Conservation (phyloP, 1,140 invertebrate species). For the Bombus soroeensis region DNA sequence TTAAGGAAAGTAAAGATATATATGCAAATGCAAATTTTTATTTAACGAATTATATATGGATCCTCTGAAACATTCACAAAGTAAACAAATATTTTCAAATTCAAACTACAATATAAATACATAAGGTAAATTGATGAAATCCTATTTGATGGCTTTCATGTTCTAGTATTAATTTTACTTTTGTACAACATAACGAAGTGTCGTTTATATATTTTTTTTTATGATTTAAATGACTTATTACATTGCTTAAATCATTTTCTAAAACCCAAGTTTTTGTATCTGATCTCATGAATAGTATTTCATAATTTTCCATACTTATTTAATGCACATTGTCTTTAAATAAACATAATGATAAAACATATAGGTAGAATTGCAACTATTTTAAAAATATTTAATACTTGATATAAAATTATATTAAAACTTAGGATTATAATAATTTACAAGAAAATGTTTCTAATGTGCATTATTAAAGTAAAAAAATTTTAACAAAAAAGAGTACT, state of each 20-base stretch:
- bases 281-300: slow-evolving; percentile 15
- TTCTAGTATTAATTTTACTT: slow-evolving; percentile 28
- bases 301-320: slow-evolving; percentile 29
- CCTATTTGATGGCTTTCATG: slow-evolving; percentile 32
- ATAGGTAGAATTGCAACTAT: slow-evolving; percentile 77
- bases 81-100: slow-evolving; percentile 33
- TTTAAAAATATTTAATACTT: slow-evolving; percentile 83
- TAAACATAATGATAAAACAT: slow-evolving; percentile 22
- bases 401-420: slow-evolving; percentile 67
- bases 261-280: slow-evolving; percentile 3
- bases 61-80: slow-evolving; percentile 20
- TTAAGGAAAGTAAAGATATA: slow-evolving; percentile 52
- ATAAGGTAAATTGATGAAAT: slow-evolving; percentile 52
- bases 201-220: slow-evolving; percentile 12
- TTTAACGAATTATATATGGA: slow-evolving; percentile 25
- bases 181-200: background rate
- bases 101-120: slow-evolving; percentile 33
- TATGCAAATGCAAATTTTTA: slow-evolving; percentile 44
- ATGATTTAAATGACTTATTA: slow-evolving; percentile 22
- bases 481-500: background rate
- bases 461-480: background rate
- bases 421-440: slow-evolving; percentile 68
- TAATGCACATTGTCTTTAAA: slow-evolving; percentile 59
- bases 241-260: slow-evolving; percentile 28
- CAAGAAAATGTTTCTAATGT: background rate